Evolutionary conservation across 2,113 vertebrate genomes (phyloP).

Genomic region (Nestor notabilis): DNA sequence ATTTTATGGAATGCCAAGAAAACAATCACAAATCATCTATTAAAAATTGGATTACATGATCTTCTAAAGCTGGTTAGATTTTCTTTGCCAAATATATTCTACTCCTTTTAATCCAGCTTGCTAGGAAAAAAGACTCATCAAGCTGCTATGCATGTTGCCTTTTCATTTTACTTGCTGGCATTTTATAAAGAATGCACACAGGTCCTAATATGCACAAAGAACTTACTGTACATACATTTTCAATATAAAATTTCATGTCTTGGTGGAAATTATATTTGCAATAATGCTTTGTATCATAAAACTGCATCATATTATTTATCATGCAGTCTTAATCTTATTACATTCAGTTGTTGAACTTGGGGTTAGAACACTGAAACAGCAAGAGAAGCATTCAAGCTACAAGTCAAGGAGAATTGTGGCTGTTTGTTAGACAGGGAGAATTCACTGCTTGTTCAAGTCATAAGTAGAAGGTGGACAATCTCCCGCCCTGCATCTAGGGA

Average conservation of each 20-base stretch:
- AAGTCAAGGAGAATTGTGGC: not conserved
- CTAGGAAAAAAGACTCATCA: not conserved
- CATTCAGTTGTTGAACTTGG: not conserved
- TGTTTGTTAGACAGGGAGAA: not conserved
- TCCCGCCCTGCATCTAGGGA: not conserved
- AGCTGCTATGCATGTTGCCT: not conserved
- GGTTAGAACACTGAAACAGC: conserved; percentile 5
- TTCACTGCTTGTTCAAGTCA: not conserved
- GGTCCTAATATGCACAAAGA: not conserved
- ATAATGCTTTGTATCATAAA: conserved; percentile 11
- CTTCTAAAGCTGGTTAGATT: conserved; percentile 7
- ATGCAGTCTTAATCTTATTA: not conserved
- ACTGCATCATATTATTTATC: conserved; percentile 13
- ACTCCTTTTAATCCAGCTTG: not conserved
- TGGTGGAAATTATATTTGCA: conserved; percentile 24
- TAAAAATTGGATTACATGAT: not conserved
- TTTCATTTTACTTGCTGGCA: conserved; percentile 32
- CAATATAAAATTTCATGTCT: conserved; percentile 20
- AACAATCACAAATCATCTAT: not conserved
- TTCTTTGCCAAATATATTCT: conserved; percentile 19
- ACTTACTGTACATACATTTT: not conserved
- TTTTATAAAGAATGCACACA: not conserved
- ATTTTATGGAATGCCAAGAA: conserved; percentile 27
- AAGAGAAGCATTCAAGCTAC: not conserved
- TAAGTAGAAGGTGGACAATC: not conserved